Evolutionary conservation across 1,140 invertebrate species (phyloP), one percentile per base, ranked within the genome.

Genomic region (Caenorhabditis tropicalis): DNA sequence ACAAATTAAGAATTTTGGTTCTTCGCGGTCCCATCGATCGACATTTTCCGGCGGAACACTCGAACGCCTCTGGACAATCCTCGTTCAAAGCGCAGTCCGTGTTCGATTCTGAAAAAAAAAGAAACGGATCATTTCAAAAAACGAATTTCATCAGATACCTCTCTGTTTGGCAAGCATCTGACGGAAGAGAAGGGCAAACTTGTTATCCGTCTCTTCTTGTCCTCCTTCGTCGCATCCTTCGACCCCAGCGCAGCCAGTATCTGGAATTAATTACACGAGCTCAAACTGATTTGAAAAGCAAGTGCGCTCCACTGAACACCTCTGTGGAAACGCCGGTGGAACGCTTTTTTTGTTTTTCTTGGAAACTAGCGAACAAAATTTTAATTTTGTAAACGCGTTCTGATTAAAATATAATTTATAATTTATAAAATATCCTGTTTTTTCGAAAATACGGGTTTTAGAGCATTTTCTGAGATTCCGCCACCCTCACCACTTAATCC

Each of bases 1-100:
- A 74, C 65, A 74, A 74, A 74, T 74, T 74, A 21, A 74, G 21
- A 16, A 74, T 74, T 43, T 74, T 74, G n/a, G 65, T 74, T 15
- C 65, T 43, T 4, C 65, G 27, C 29, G 33, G 36, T n/a, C 65
- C 65, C 33, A 74, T 43, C n/a, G 65, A 74, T 27, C 65, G 33
- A 24, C 65, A 74, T 15, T 74, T 74, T 21, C 21, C 36, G 15
- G 27, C 16, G 36, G 43, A 6, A 15, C 65, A 74, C 15, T 74
- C 65, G 36, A 43, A 24, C 2, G 27, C 29, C 2, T 27, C 36
- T 31, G 65, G 36, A 24, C 65, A 74, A 10, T 74, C 65, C 10
- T 74, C 65, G 27, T 6, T 43, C n/a, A 74, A 7, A 7, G 36
- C 36, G 29, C 65, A 74, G 29, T 74, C 65, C 36, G 24, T 46